Base-by-base conservation (phyloP, 1,140 invertebrate species). In the Bemisia tabaci region DNA sequence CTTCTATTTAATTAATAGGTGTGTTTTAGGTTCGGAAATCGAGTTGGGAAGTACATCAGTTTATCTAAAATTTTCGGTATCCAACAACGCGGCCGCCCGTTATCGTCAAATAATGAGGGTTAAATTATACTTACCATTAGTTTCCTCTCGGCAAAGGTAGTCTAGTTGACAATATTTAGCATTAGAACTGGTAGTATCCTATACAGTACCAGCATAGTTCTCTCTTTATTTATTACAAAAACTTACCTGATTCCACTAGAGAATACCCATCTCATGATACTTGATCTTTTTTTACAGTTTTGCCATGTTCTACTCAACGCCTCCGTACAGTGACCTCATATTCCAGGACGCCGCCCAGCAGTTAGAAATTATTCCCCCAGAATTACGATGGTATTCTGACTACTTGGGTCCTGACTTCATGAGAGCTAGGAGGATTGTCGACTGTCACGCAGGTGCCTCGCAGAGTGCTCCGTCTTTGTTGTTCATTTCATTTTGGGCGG, bases 331-430 rank as follows among this genome's bases (percentile, higher is more conserved):
- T 61, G 92, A 96, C 78, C 77, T 95, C 0, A 95, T 96, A 68
- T 96, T 96, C 78, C 92, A 94, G 79, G 92, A 95, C 75, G 89
- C 92, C 0, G 89, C 93, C 0, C 87, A 91, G 26, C 90, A 93
- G 71, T 77, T 95, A n/a, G 80, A 85, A 69, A 78, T 88, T 0
- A 81, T 94, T 25, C 80, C 83, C 2, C 77, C 81, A 25, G 77
- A 81, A 1, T 76, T 88, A 71, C 79, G 90, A 21, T 78, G 85
- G 62, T 88, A 83, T 70, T 83, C 83, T 2, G 75, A 79, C 5
- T 92, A 91, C 74, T 75, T 92, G 22, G 89, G 90, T 0, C 75
- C 76, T 24, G 85, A 90, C 74, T 92, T 89, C 74, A 83, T 92
- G 81, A 80, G 86, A 69, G 89, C 90, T 1, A 81, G 86, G 69